Conservation (phyloP, 2,113 vertebrate genomes). For the Mesitornis unicolor region DNA sequence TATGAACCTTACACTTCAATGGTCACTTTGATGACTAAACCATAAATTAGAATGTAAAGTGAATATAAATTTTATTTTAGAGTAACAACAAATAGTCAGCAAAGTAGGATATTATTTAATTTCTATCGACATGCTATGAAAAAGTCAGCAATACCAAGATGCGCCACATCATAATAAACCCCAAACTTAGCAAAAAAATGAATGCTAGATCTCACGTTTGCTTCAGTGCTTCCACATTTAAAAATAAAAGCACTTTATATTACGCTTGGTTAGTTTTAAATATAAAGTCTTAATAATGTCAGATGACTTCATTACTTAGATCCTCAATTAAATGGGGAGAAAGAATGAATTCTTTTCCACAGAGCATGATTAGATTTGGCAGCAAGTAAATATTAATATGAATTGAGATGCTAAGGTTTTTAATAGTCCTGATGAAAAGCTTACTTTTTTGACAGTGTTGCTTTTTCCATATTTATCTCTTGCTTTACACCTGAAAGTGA, state of each 20-base stretch:
- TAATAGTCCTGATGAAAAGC: background rate
- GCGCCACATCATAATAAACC: conserved; percentile 12
- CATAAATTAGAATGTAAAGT: conserved; percentile 66
- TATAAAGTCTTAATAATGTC: background rate
- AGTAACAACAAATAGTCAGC: conserved; percentile 45
- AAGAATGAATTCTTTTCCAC: background rate
- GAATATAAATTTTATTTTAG: conserved; percentile 57
- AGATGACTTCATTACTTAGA: background rate
- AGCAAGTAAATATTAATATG: conserved; percentile 1
- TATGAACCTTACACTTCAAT: conserved; percentile 47
- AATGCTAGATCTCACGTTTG: background rate
- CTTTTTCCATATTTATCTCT: background rate
- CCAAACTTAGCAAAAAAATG: background rate
- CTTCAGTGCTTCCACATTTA: background rate
- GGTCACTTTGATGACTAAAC: conserved; percentile 68
- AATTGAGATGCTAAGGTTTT: background rate
- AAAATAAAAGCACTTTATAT: background rate
- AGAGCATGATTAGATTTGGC: background rate
- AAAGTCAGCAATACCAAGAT: conserved; percentile 45
- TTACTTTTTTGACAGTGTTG: background rate
- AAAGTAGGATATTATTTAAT: conserved; percentile 49
- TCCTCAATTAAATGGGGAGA: background rate
- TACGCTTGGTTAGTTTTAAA: background rate
- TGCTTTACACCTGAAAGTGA: background rate
- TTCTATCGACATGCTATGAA: conserved; percentile 26